Conservation (phyloP, 2,113 vertebrate genomes). For the Tragelaphus buxtoni region DNA sequence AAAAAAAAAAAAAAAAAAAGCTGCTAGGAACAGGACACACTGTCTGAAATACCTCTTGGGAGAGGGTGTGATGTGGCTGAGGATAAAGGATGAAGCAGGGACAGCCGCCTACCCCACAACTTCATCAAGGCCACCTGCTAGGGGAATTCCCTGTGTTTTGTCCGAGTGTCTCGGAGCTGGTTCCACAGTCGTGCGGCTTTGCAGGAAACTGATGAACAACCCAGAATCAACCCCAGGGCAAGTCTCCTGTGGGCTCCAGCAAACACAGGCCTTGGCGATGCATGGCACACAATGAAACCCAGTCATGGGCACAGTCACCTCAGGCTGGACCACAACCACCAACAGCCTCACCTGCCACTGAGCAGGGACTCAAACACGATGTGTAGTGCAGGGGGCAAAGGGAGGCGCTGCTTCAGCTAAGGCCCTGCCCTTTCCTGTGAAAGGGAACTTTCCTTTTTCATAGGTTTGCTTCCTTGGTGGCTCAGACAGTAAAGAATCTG, state of each 20-base stretch:
- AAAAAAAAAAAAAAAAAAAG: too few species aligned
- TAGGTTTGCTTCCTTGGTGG: background rate
- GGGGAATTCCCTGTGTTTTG: background rate
- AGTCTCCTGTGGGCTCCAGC: background rate
- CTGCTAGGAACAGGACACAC: background rate
- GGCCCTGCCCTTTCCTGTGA: rapidly evolving
- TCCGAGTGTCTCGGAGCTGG: background rate
- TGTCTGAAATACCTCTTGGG: background rate
- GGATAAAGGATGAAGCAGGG: too few species aligned
- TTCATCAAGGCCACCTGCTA: background rate
- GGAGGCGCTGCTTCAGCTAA: background rate
- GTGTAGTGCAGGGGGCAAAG: background rate
- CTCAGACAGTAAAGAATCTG: background rate
- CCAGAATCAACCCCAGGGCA: background rate
- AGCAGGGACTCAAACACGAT: background rate
- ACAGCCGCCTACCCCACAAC: background rate
- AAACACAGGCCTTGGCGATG: background rate
- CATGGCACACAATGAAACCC: background rate
- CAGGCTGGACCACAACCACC: background rate
- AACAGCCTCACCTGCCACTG: background rate
- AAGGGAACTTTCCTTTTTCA: background rate
- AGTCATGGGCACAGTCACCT: background rate
- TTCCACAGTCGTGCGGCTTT: background rate
- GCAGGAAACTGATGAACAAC: background rate
- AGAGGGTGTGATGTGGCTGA: background rate